A percentile compares a stretch with the other conserved stretches of the same genome.
Evolutionary conservation across 2,797 vertebrate genomes (phyloP).

Genomic region (Neosilurus hyrtlii): DNA sequence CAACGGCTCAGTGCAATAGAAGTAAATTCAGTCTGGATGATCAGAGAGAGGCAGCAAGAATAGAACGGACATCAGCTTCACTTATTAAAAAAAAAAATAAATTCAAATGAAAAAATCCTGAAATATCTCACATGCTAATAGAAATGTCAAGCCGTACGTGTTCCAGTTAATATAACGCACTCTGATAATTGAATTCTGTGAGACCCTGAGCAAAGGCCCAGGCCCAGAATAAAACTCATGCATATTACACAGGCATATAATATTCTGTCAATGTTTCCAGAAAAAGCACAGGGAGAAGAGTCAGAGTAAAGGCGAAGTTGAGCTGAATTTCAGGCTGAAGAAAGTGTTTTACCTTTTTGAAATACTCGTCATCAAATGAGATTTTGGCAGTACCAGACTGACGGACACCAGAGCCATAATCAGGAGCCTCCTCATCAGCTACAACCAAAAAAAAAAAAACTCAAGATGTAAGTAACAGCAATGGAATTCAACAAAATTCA

Average conservation of each 20-base stretch:
- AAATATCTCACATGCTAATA: conserved; percentile 18
- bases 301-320: not conserved
- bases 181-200: conserved; percentile 2
- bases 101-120: conserved; percentile 9
- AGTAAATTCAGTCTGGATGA: conserved; percentile 82
- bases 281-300: not conserved
- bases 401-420: conserved; percentile 95
- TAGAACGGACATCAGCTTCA: not conserved
- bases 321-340: not conserved
- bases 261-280: not conserved
- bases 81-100: not conserved
- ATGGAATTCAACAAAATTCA: not conserved
- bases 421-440: conserved; percentile 97
- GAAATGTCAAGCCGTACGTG: conserved; percentile 21
- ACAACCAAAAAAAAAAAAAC: conserved; percentile 59
- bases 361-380: conserved; percentile 96
- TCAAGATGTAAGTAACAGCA: conserved; percentile 2
- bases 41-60: not conserved
- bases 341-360: conserved; percentile 82
- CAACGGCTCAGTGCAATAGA: conserved; percentile 84
- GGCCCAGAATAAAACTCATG: not conserved
- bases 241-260: not conserved
- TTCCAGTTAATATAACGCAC: not conserved
- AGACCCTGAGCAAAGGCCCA: not conserved
- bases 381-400: conserved; percentile 99